Percentiles rank a stretch among this genome's conserved stretches.
These are phyloP conservation scores for Cercopithecus mona DNA, from an alignment of 2,113 vertebrate species.

Conservation along the genomic window DNA sequence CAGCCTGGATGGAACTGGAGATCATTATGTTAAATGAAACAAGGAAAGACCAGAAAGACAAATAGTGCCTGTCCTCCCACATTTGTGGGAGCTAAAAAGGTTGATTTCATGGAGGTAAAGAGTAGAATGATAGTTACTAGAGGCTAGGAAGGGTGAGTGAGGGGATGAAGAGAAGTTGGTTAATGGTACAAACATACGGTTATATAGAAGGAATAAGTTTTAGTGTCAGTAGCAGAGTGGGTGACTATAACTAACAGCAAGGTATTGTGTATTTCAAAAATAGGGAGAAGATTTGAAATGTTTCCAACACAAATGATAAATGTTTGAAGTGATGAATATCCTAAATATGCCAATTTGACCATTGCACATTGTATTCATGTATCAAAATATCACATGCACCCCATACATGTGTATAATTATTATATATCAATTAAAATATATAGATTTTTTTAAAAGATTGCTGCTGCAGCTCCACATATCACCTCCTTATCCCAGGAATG, in stretches of 20 bases:
- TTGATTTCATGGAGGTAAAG: background rate
- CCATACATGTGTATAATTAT: background rate
- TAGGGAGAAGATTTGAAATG: background rate
- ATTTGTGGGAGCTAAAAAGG: background rate
- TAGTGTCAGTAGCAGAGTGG: background rate
- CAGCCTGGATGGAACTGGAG: background rate
- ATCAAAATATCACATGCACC: background rate
- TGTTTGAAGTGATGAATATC: background rate
- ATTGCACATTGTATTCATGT: background rate
- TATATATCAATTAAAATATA: background rate
- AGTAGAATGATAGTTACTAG: background rate
- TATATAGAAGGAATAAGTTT: background rate
- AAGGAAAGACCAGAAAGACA: background rate
- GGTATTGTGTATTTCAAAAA: background rate
- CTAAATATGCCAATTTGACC: background rate
- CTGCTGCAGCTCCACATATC: conserved; percentile 6
- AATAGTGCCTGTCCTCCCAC: background rate
- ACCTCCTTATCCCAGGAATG: background rate
- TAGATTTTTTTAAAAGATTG: background rate
- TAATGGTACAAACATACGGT: background rate
- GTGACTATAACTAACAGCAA: background rate
- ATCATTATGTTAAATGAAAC: background rate
- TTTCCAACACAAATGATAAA: background rate
- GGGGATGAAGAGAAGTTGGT: background rate
- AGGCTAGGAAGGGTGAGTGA: background rate